These are phyloP conservation scores for Calliopsis andreniformis DNA, from an alignment of 1,140 invertebrate genomes.

Conservation along the genomic window DNA sequence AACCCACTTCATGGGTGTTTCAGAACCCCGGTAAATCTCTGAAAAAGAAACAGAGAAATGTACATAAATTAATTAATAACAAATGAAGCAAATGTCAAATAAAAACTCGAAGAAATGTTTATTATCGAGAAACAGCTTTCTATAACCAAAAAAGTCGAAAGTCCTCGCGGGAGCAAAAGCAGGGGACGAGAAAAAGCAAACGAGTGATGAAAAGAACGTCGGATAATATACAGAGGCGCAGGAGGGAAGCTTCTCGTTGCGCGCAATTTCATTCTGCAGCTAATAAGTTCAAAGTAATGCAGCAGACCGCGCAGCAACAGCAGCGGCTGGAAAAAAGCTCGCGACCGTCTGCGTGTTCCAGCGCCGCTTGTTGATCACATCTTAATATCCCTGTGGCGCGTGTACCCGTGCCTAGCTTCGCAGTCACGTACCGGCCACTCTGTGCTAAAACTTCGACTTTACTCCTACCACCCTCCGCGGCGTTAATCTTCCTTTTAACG, in stretches of 20 bases:
- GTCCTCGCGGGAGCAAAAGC: neutral
- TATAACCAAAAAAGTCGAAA: neutral
- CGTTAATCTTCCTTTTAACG: slow-evolving; percentile 63
- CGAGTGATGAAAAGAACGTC: neutral
- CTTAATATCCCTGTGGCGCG: slow-evolving; percentile 47
- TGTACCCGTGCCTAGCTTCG: neutral
- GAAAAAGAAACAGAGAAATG: too few relatives aligned
- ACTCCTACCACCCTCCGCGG: slow-evolving; percentile 39
- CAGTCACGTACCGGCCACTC: slow-evolving; percentile 49
- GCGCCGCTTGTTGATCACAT: slow-evolving; percentile 55
- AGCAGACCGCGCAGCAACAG: neutral
- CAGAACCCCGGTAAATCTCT: too few relatives aligned
- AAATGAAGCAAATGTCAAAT: too few relatives aligned
- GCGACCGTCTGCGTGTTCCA: neutral
- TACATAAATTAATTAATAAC: too few relatives aligned
- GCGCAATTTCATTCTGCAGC: neutral
- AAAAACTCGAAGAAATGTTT: too few relatives aligned
- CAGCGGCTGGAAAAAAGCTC: neutral
- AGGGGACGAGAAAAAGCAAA: neutral
- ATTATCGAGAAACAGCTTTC: neutral
- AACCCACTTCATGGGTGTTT: neutral
- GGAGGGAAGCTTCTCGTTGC: neutral
- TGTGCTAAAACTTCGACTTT: slow-evolving; percentile 58
- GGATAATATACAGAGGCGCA: slow-evolving; percentile 31
- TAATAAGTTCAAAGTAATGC: slow-evolving; percentile 18